A percentile compares a stretch with the other conserved stretches of the same genome.
Conservation (phyloP, 2,113 vertebrate species). For the Grammomys surdaster region DNA sequence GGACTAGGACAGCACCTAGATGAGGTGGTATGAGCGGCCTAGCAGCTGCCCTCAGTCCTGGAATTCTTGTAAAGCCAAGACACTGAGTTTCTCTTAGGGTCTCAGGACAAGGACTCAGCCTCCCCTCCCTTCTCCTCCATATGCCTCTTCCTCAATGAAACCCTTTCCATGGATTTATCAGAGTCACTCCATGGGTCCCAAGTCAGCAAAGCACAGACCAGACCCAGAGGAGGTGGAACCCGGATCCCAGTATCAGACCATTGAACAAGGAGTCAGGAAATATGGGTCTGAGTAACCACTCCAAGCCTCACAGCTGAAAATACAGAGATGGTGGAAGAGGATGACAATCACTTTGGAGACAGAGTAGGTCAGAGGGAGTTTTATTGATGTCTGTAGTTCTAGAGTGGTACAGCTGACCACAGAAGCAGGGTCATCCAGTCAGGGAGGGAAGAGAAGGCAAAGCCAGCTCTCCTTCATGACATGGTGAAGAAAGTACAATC, state of each 20-base stretch:
- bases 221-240: not conserved
- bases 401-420: no score
- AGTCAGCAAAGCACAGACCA: not conserved
- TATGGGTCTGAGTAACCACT: no score
- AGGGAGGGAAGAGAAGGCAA: no score
- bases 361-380: not conserved
- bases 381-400: not conserved
- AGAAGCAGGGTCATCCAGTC: no score
- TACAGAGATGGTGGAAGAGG: accelerated
- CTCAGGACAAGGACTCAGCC: not conserved
- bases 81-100: not conserved
- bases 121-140: not conserved
- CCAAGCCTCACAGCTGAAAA: no score
- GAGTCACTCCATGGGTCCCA: not conserved
- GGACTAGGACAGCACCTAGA: not conserved
- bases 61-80: not conserved
- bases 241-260: not conserved
- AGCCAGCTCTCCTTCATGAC: no score
- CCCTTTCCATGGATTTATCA: not conserved
- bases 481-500: no score
- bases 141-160: not conserved
- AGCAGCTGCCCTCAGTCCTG: no score
- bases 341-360: not conserved
- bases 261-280: not conserved
- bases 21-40: not conserved